phyloP scores from a whole-genome alignment of 1,140 invertebrate genomes.

The Drusus annulatus region DNA sequence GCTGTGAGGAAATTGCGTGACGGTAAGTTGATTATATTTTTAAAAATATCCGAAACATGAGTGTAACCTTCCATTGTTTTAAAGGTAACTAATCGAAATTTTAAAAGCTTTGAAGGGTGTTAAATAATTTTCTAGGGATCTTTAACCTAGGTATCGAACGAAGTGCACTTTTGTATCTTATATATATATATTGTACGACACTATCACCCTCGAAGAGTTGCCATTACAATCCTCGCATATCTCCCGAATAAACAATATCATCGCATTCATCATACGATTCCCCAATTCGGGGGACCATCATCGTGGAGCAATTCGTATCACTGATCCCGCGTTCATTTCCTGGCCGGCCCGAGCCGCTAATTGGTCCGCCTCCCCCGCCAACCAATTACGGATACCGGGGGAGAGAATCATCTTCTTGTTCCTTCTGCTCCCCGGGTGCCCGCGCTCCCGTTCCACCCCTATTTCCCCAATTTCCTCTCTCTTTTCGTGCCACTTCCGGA shows the following conservation, averaged over 20 bases:
- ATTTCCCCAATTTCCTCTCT: neutral
- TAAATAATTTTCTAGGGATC: too few relatives aligned
- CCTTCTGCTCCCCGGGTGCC: neutral
- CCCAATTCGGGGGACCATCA: too few relatives aligned
- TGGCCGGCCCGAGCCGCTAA: neutral
- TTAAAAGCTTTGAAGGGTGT: too few relatives aligned
- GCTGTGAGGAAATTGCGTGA: too few relatives aligned
- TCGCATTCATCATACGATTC: neutral
- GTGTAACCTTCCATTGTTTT: too few relatives aligned
- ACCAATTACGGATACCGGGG: slow-evolving; percentile 18
- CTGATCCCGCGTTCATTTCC: slow-evolving; percentile 9
- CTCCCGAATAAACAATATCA: slow-evolving; percentile 28
- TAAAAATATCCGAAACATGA: too few relatives aligned
- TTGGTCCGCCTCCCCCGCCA: slow-evolving; percentile 2
- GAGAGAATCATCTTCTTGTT: neutral
- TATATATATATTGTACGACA: too few relatives aligned
- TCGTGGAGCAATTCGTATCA: slow-evolving; percentile 5
- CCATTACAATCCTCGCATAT: slow-evolving; percentile 8
- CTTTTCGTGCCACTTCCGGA: neutral
- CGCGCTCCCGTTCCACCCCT: neutral
- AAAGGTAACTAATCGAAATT: too few relatives aligned
- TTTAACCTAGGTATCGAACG: too few relatives aligned
- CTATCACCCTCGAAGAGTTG: neutral
- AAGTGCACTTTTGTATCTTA: too few relatives aligned
- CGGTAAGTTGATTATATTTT: too few relatives aligned